These are phyloP conservation scores for Myiagra hebetior DNA, from an alignment of 2,113 vertebrate species.

Conservation along the genomic window DNA sequence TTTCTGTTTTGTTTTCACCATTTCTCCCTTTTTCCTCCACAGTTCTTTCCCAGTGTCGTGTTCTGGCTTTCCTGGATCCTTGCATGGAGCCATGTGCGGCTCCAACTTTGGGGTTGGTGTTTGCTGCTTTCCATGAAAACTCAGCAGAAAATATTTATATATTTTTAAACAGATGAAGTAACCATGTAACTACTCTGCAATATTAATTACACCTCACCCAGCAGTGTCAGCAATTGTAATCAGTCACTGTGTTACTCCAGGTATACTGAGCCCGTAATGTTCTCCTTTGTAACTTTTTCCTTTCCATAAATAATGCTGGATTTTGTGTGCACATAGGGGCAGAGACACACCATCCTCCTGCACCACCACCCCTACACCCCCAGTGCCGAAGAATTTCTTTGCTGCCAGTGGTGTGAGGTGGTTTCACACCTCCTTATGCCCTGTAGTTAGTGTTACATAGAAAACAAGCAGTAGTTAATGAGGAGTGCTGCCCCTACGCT, in stretches of 20 bases:
- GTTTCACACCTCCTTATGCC: not conserved
- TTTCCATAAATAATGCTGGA: not conserved
- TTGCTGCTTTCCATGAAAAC: slow-evolving; percentile 1
- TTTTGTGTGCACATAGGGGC: not conserved
- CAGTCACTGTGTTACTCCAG: slow-evolving; percentile 42
- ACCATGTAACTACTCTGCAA: not conserved
- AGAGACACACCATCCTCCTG: not conserved
- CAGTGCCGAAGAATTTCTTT: not conserved
- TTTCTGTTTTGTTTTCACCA: not conserved
- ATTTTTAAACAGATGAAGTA: slow-evolving; percentile 45
- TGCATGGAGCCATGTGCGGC: not conserved
- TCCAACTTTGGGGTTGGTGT: not conserved
- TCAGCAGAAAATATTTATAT: not conserved
- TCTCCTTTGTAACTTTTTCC: not conserved
- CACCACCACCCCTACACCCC: not conserved
- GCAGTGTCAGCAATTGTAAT: slow-evolving; percentile 2
- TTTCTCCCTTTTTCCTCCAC: not conserved
- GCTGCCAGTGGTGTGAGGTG: not conserved
- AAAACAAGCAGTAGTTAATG: not conserved
- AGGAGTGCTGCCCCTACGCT: not conserved
- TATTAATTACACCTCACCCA: slow-evolving; percentile 32
- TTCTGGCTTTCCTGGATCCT: not conserved
- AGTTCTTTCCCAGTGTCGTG: not conserved
- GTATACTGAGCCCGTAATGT: not conserved
- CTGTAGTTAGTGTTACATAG: not conserved